Evolutionary conservation across 2,888 invertebrate species (phyloP).

Genomic region (Neoascia interrupta): DNA sequence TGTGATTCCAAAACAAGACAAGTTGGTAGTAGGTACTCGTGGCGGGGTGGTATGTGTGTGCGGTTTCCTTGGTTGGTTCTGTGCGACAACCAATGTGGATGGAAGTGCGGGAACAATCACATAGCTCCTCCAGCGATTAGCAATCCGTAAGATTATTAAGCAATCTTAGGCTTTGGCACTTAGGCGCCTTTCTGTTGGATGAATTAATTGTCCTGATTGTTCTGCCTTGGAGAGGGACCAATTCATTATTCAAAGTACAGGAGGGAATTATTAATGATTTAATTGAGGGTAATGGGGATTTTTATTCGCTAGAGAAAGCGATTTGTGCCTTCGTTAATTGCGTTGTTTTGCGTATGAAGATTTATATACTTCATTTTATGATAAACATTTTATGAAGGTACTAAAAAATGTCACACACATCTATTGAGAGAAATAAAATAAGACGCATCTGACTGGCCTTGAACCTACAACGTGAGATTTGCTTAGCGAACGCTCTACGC

Average conservation of each 20-base stretch:
- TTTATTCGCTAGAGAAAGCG: conserved; percentile 24
- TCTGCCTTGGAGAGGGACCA: conserved; percentile 11
- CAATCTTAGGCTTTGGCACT: conserved; percentile 52
- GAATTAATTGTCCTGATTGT: conserved; percentile 61
- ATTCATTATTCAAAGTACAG: conserved; percentile 51
- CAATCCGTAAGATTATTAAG: conserved; percentile 54
- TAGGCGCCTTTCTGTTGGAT: conserved; percentile 28
- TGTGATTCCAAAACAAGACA: conserved; percentile 46
- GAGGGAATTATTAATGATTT: conserved; percentile 58
- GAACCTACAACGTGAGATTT: too few species aligned
- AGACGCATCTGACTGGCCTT: too few species aligned
- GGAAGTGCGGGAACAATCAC: not conserved
- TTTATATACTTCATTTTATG: too few species aligned
- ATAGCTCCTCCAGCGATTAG: conserved; percentile 34
- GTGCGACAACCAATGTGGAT: conserved; percentile 1
- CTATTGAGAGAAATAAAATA: too few species aligned
- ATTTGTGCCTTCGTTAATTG: too few species aligned
- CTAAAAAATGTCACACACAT: too few species aligned
- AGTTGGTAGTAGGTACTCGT: not conserved
- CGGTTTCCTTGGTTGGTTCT: conserved; percentile 16
- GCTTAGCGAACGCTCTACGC: too few species aligned
- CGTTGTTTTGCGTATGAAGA: too few species aligned
- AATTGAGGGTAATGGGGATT: conserved; percentile 34
- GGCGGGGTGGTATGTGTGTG: conserved; percentile 46
- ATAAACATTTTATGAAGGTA: too few species aligned